phyloP scores from a whole-genome alignment of 2,888 invertebrate genomes.

The Xanthorhoe spadicearia region DNA sequence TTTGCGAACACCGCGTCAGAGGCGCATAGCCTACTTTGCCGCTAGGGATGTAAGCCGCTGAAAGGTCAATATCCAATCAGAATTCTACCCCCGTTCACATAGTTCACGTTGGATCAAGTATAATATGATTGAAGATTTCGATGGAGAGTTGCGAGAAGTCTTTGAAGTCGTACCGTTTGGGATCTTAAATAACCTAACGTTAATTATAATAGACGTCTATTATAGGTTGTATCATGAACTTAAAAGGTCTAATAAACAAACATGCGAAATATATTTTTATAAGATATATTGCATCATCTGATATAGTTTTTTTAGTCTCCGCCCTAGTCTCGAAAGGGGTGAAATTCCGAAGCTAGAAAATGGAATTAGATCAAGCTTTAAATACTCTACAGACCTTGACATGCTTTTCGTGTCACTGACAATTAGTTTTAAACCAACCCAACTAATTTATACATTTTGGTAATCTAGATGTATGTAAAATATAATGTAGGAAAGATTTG shows the following conservation, averaged over 20 bases:
- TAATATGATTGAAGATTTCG: too few species aligned
- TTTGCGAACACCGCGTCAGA: constrained; percentile 25
- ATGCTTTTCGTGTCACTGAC: not conserved
- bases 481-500: not conserved
- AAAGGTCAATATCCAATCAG: constrained; percentile 28
- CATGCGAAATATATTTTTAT: too few species aligned
- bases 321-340: not conserved
- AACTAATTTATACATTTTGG: not conserved
- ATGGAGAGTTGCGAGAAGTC: too few species aligned
- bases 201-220: too few species aligned
- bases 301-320: too few species aligned
- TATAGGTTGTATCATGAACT: too few species aligned
- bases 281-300: too few species aligned
- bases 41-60: constrained; percentile 19
- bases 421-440: not conserved
- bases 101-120: constrained; percentile 10
- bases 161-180: too few species aligned
- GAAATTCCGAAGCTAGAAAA: not conserved
- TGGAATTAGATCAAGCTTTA: constrained; percentile 17
- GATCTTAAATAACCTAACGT: too few species aligned
- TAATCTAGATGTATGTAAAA: not conserved
- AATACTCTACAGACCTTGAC: constrained; percentile 24
- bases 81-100: constrained; percentile 18
- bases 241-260: too few species aligned
- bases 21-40: constrained; percentile 16